Evolutionary conservation across 1,140 invertebrate species (phyloP).

Genomic region (Aphelenchoides fujianensis): DNA sequence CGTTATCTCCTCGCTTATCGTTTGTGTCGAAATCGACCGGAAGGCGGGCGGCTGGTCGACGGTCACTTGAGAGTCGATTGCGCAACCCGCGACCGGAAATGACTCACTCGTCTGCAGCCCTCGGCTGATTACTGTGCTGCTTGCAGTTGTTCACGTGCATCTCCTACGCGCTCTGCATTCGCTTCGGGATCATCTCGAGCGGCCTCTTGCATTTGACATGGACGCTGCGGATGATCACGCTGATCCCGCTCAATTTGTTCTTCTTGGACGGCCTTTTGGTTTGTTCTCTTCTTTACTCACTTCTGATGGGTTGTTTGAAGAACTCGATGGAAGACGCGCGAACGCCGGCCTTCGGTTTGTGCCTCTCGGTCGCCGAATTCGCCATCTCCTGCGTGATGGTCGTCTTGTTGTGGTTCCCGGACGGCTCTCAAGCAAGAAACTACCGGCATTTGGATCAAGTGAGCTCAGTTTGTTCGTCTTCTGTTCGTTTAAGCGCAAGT

Average conservation of each 20-base stretch:
- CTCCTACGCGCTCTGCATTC: not conserved
- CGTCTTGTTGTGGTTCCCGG: constrained; percentile 3
- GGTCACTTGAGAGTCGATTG: too few relatives aligned
- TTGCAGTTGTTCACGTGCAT: not conserved
- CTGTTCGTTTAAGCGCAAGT: too few relatives aligned
- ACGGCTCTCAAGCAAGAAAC: not conserved
- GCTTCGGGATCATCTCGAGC: not conserved
- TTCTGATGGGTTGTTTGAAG: not conserved
- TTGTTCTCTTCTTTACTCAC: too few relatives aligned
- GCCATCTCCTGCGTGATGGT: not conserved
- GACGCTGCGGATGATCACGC: not conserved
- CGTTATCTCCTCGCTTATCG: too few relatives aligned
- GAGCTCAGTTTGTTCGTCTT: too few relatives aligned
- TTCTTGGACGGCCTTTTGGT: not conserved
- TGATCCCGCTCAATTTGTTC: not conserved
- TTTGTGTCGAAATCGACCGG: too few relatives aligned
- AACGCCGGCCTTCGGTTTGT: not conserved
- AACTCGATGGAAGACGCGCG: not conserved
- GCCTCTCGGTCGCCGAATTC: constrained; percentile 3
- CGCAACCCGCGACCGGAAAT: not conserved
- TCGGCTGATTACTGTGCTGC: not conserved
- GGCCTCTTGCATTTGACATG: not conserved
- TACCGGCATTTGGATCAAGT: not conserved
- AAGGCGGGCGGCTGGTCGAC: too few relatives aligned
- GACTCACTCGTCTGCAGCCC: not conserved